A percentile compares a stretch with the other conserved stretches of the same genome.
phyloP scores from a whole-genome alignment of 1,140 invertebrate genomes.

The Aphidius gifuensis region DNA sequence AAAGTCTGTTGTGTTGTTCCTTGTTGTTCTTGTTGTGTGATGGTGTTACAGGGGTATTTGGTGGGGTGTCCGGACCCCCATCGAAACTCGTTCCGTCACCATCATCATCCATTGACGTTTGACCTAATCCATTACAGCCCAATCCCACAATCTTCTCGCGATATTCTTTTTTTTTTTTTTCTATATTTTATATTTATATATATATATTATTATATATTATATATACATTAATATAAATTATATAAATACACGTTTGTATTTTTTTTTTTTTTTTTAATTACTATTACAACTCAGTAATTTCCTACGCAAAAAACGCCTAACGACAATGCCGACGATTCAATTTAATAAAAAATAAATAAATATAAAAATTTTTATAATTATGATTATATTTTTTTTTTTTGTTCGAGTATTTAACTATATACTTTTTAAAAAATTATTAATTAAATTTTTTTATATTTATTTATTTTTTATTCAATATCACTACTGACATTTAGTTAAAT shows the following conservation, averaged over 20 bases:
- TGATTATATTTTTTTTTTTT: too few species aligned
- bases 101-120: conserved; percentile 55
- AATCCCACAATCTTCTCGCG: conserved; percentile 47
- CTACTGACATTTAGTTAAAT: conserved; percentile 10
- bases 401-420: conserved; percentile 32
- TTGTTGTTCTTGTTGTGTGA: conserved; percentile 45
- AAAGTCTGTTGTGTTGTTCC: conserved; percentile 37
- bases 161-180: conserved; percentile 36
- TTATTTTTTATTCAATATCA: conserved; percentile 6
- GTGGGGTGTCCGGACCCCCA: conserved; percentile 58
- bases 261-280: not conserved
- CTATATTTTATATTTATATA: conserved; percentile 1
- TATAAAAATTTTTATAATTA: conserved; percentile 35
- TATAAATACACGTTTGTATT: too few species aligned
- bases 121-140: conserved; percentile 55
- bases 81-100: conserved; percentile 55
- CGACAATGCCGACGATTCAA: conserved; percentile 46
- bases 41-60: conserved; percentile 56
- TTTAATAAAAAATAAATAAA: conserved; percentile 38
- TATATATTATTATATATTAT: not conserved
- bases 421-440: conserved; percentile 26
- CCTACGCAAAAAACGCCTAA: conserved; percentile 51
- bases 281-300: conserved; percentile 10
- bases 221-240: too few species aligned
- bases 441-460: not conserved